Base-by-base conservation (phyloP, 2,797 vertebrate genomes). In the Anas bernieri region DNA sequence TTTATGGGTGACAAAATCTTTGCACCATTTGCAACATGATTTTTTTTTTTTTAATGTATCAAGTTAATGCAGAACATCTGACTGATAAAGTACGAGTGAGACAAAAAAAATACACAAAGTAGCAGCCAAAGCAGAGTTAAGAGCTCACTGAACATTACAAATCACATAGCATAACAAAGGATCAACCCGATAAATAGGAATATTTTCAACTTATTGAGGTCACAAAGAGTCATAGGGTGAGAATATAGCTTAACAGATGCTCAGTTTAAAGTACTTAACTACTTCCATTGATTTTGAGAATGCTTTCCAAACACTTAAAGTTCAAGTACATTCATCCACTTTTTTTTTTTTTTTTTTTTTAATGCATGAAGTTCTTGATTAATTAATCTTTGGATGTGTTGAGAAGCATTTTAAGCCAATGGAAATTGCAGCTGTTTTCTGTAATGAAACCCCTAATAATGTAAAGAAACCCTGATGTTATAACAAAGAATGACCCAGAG, bases 371-470 rank as follows among this genome's bases (percentile, higher is more conserved):
- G 45, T 17, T 15, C 17, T 83, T 43, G 9, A 6, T 68, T 64
- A 83, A 75, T 26, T 43, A 11, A 50, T 14, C 46, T n/a, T 3
- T 66, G 37, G 25, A 78, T 70, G 16, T 9, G 35, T 37, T 59
- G 18, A 76, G 54, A 30, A 88, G 17, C 22, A 68, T 87, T 88
- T 54, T 45, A 88, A 64, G 33, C 18, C 69, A 88, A 43, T 33
- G 18, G 33, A 81, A 78, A 66, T 20, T 30, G 3, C 41, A 74
- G 77, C 14, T 55, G 30, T 43, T 16, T 55, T 31, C 45, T 64
- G 0, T 1, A 68, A 0, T 1, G 5, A 79, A 55, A 48, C 8
- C 6, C 45, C 61, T 11, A 35, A 55, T 4, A 41, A 68, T 2
- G 8, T 23, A 86, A 66, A 89, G 30, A 69, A 12, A 64, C 9